Base-by-base conservation (phyloP, 2,113 vertebrate genomes). In the Symphodus melops region DNA sequence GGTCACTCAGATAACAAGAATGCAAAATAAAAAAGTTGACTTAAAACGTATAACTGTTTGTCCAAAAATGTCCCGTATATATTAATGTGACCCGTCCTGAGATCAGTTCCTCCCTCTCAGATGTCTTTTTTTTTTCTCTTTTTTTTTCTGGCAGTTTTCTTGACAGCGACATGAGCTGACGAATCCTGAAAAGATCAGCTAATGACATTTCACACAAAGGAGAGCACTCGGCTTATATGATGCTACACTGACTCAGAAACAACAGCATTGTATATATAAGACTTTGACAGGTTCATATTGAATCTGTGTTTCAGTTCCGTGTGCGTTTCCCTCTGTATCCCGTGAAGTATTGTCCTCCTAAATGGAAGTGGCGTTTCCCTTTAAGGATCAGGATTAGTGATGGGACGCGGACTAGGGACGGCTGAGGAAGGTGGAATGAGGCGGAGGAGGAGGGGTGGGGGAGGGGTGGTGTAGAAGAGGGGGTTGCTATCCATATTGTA, bases 351-450 rank as follows among this genome's bases (percentile, higher is more conserved):
- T 65, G 69, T 68, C 33, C 76, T 33, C 70, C 17, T 23, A 80
- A 72, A 75, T 36, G 20, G 71, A 81, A 83, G 77, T 19, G 7
- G 52, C 8, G 41, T 82, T 86, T 86, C 80, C 66, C 91, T 92
- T 92, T 91, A 92, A 91, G 89, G 90, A 93, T 92, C 86, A 91
- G 88, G 92, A 93, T 94, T 92, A 92, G 88, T 63, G 83, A 53
- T 66, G 65, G 44, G 70, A 84, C 37, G 36, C 62, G 42, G 53
- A 52, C 23, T 12, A 17, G 57, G 61, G 36, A 70, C 2, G 46
- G 78, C 72, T 81, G 67, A 76, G 74, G 84, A 85, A 68, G 82
- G 72, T 76, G 79, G 59, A 73, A 72, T 20, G 71, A 79, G 73
- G 78, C 55, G 13, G 59, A 75, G 67, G 59, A 75, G 67, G 44